phyloP scores from a whole-genome alignment of 2,113 vertebrate genomes.

The Trinectes maculatus region DNA sequence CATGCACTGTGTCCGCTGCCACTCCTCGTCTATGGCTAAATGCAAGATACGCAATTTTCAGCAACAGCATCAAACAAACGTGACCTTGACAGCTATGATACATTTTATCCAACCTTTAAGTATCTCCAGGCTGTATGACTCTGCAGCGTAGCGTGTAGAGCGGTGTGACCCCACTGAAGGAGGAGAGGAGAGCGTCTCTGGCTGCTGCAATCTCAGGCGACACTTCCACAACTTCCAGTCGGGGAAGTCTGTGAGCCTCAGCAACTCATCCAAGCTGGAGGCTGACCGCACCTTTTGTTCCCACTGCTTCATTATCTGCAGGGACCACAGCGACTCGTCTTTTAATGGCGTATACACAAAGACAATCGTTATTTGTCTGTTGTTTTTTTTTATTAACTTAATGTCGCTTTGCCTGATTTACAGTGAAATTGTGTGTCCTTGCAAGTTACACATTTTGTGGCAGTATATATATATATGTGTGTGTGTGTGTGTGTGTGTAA shows the following conservation, averaged over 20 bases:
- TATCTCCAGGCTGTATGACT: constrained; percentile 92
- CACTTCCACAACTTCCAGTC: constrained; percentile 97
- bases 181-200: constrained; percentile 76
- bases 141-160: constrained; percentile 92
- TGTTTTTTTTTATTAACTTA: too few relatives aligned
- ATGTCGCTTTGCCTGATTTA: too few relatives aligned
- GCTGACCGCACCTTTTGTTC: constrained; percentile 89
- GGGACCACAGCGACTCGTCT: constrained; percentile 7
- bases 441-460: too few relatives aligned
- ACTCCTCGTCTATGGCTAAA: constrained; percentile 95
- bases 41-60: not conserved
- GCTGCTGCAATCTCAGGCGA: constrained; percentile 85
- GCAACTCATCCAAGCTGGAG: constrained; percentile 91
- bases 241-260: constrained; percentile 89
- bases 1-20: constrained; percentile 95
- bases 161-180: constrained; percentile 81
- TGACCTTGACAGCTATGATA: rapidly evolving
- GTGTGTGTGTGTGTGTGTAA: too few relatives aligned
- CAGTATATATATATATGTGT: too few relatives aligned
- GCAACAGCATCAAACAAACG: not conserved
- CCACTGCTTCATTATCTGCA: constrained; percentile 79
- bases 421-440: too few relatives aligned
- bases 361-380: too few relatives aligned
- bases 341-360: not conserved
- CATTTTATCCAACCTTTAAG: constrained; percentile 85